Evolutionary conservation across 2,888 invertebrate species (phyloP).

Genomic region (Campoletis raptor): DNA sequence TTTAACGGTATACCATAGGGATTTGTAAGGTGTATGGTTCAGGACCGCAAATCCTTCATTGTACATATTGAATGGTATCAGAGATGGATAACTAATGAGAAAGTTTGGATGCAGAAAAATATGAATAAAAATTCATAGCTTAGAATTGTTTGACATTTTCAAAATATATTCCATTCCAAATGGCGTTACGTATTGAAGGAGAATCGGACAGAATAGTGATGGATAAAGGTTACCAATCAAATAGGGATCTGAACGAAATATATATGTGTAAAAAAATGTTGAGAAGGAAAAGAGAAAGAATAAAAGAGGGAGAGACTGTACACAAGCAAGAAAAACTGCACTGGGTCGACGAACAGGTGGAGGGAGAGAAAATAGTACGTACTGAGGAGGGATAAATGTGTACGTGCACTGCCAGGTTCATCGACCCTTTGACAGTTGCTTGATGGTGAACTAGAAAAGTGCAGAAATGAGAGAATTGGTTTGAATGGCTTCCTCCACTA

Average conservation of each 20-base stretch:
- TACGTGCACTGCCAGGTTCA: conserved; percentile 64
- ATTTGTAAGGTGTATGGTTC: not conserved
- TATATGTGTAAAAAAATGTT: conserved; percentile 2
- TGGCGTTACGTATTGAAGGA: conserved; percentile 52
- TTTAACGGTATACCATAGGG: not conserved
- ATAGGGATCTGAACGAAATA: conserved; percentile 20
- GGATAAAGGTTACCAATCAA: conserved; percentile 27
- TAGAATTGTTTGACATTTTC: conserved; percentile 9
- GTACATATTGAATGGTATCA: not conserved
- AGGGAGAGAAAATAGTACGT: conserved; percentile 50
- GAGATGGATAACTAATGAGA: conserved; percentile 1
- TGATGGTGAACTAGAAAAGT: conserved; percentile 64
- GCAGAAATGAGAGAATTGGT: conserved; percentile 59
- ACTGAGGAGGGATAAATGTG: conserved; percentile 52
- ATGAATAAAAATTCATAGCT: conserved; percentile 16
- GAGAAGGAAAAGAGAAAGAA: not conserved
- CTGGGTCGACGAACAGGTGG: conserved; percentile 44
- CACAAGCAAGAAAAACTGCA: conserved; percentile 39
- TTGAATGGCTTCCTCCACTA: conserved; percentile 55
- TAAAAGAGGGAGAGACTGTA: conserved; percentile 6
- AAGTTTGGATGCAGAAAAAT: not conserved
- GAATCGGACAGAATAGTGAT: conserved; percentile 43
- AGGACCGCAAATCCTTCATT: conserved; percentile 1
- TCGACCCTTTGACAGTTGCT: conserved; percentile 71
- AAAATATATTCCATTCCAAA: conserved; percentile 43